Conservation (phyloP, 2,888 invertebrate species). For the Geophilus truncorum region DNA sequence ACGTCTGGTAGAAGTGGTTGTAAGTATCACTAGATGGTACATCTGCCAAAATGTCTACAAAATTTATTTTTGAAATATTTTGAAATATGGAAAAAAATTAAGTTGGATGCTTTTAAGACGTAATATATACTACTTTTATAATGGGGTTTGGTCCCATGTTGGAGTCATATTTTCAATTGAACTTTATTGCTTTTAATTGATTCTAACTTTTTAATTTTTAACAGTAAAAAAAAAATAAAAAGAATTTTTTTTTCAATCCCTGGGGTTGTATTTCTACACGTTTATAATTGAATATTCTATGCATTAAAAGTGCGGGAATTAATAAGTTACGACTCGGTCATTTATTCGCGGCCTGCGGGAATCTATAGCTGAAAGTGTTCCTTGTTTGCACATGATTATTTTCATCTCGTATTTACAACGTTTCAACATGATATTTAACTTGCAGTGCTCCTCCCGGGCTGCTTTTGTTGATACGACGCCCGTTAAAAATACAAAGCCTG, state of each 20-base stretch:
- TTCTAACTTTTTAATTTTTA: neutral
- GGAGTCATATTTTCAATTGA: neutral
- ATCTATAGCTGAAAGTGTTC: neutral
- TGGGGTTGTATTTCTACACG: neutral
- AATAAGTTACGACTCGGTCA: neutral
- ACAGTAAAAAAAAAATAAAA: too few species aligned
- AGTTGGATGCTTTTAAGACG: too few species aligned
- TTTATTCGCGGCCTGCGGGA: neutral
- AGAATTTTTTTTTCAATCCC: neutral
- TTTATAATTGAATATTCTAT: neutral
- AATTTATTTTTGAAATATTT: too few species aligned
- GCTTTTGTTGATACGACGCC: too few species aligned
- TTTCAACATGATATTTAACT: neutral
- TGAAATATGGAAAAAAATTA: too few species aligned
- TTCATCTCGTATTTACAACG: neutral
- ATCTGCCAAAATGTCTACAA: too few species aligned
- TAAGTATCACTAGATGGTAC: too few species aligned
- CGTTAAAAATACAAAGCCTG: too few species aligned
- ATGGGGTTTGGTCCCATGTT: neutral
- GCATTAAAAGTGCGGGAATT: neutral
- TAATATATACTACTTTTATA: neutral
- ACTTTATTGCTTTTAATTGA: neutral
- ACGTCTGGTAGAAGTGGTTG: too few species aligned
- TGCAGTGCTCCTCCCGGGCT: neutral
- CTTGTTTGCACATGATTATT: neutral